Base-by-base conservation (phyloP, 2,113 vertebrate genomes). In the Callocephalon fimbriatum region DNA sequence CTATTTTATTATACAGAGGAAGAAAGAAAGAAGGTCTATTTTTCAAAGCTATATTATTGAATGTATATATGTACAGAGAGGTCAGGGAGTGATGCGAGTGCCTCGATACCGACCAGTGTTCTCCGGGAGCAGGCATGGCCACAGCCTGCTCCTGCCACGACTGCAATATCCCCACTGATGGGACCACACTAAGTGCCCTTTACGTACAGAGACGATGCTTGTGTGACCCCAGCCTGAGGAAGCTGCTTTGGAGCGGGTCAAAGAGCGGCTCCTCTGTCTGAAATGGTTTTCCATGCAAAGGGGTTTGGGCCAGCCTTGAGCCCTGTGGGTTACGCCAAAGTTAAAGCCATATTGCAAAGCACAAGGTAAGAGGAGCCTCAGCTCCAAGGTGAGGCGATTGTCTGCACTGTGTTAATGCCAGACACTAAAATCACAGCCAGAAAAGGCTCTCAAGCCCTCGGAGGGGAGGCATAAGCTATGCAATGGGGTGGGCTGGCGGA, bases 1-100 rank as follows among this genome's bases (percentile, higher is more conserved):
- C 92, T 97, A 94, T 97, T 97, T 95, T 97, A 62, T 79, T 54
- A 67, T 82, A 90, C 92, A 93, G 93, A 97, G 95, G 94, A 88
- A 96, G 56, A 58, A n/a, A 58, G 56, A 86, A 37, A 32, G 81
- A 88, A 96, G 45, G 90, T 97, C 94, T 97, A 97, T 97, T 97
- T 97, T 97, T 97, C 96, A 97, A 94, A 97, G 94, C 91, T 96
- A 87, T 97, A 97, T 94, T 95, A 92, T 95, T 93, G 93, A 93
- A 93, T 98, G 97, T 97, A 96, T 95, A 95, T 97, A 96, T 97
- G 97, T 97, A 96, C 71, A 91, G 97, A 95, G 79, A 62, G 94
- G 88, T 62, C 84, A 75, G 92, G 53, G 48, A 89, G 85, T 26
- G 83, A 26, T 19, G 12, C 19, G 10, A 83, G 93, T 61, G 90